Conservation (phyloP, 2,797 vertebrate species). For the Gambelia wislizenii region DNA sequence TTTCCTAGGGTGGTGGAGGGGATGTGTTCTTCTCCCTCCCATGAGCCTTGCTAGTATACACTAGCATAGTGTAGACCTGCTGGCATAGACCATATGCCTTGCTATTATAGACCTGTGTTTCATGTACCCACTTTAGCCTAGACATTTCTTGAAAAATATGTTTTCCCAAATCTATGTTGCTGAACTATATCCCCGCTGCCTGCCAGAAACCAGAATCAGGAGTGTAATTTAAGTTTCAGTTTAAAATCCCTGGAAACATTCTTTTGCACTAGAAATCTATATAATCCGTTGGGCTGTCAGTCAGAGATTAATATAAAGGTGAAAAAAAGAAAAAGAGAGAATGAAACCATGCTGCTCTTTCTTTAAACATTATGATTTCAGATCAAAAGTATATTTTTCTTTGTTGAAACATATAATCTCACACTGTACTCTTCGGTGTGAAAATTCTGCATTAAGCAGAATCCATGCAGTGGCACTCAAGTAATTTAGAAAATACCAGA, state of each 20-base stretch:
- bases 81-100: background rate
- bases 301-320: background rate
- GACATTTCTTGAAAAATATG: background rate
- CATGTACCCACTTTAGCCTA: background rate
- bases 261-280: conserved; percentile 32
- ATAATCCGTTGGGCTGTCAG: conserved; percentile 12
- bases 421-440: conserved; percentile 19
- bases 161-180: background rate
- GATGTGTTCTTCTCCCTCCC: too few relatives aligned
- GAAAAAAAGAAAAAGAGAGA: background rate
- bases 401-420: conserved; percentile 40
- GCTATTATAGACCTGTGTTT: background rate
- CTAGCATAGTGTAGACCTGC: too few relatives aligned
- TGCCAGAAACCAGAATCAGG: background rate
- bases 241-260: background rate
- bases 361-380: conserved; percentile 8
- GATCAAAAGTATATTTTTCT: conserved; percentile 5
- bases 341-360: background rate
- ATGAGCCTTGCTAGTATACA: too few relatives aligned
- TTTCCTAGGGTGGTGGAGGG: too few relatives aligned
- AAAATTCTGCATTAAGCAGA: background rate
- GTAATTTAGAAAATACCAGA: conserved; percentile 41
- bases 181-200: too few relatives aligned
- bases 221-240: background rate
- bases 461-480: conserved; percentile 20